Base-by-base conservation (phyloP, 1,140 invertebrate genomes). In the Coboldia fuscipes region DNA sequence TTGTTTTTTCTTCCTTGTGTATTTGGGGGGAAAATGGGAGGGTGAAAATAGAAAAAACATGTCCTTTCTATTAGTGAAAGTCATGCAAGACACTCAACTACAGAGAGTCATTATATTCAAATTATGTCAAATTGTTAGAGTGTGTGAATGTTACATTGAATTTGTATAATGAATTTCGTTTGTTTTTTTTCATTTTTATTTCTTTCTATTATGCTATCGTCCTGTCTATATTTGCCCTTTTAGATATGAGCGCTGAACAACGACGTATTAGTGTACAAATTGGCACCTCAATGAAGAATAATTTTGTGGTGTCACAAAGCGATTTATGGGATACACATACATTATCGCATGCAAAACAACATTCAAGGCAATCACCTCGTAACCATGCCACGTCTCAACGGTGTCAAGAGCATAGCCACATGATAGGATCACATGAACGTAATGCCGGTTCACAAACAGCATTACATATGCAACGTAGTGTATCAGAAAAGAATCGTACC, bases 271-370 rank as follows among this genome's bases (percentile, higher is more conserved):
- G 50, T 36, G 34, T 36, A 13, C 29, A 30, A 30, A 52, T 52
- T 47, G 31, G 51, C 13, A 34, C 48, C 18, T 50, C 48, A 6
- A 50, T 64, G 14, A 65, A 65, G 42, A 66, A 63, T 34, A 65
- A 62, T 36, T 68, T 64, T 41, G 64, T 68, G 27, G 65, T 68
- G n/a, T 65, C 65, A 2, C 65, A 68, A 41, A 68, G 65, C 39
- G 65, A 68, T 41, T 43, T 68, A n/a, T 68, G 65, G 65, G 65
- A 68, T 40, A 68, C 65, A 0, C 66, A 63, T 36, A 68, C 64
- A 0, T 61, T 68, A 37, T 62, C 65, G n/a, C 66, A 68, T 39
- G 52, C 52, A 30, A 65, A 66, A 40, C 58, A 65, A 35, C 60
- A 61, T 10, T 60, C 58, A 29, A 52, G 61, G 43, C 55, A 60